Conservation (phyloP, 2,113 vertebrate species). For the Rhipidura dahli region DNA sequence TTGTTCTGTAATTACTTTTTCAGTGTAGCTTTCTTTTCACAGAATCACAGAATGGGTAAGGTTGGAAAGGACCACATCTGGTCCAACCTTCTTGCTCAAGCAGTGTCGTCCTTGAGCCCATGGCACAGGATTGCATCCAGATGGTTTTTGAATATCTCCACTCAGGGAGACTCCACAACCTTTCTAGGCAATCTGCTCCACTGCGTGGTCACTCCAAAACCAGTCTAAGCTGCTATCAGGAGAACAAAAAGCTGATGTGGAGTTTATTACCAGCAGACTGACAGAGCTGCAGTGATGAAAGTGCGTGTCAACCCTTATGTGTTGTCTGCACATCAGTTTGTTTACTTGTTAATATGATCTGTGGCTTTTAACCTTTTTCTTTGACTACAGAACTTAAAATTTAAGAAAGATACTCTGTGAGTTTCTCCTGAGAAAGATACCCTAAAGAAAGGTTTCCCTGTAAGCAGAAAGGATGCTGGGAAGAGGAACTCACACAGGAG, state of each 20-base stretch:
- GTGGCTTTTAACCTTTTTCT: background rate
- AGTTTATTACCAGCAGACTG: background rate
- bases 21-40: background rate
- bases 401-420: background rate
- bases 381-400: background rate
- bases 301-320: no score
- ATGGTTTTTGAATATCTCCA: rapidly evolving
- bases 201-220: background rate
- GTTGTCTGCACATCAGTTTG: background rate
- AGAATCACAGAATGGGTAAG: background rate
- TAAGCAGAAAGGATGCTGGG: background rate
- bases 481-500: background rate
- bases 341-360: background rate
- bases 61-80: background rate
- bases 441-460: background rate
- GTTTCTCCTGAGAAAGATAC: background rate
- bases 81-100: background rate
- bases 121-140: background rate
- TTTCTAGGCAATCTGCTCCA: background rate
- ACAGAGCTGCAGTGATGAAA: background rate
- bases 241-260: background rate
- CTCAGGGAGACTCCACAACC: background rate
- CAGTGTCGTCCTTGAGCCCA: background rate
- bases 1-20: background rate
- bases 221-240: background rate